Evolutionary conservation across 2,797 vertebrate genomes (phyloP), one percentile per base, ranked within the genome.

Genomic region (Cottoperca gobio): DNA sequence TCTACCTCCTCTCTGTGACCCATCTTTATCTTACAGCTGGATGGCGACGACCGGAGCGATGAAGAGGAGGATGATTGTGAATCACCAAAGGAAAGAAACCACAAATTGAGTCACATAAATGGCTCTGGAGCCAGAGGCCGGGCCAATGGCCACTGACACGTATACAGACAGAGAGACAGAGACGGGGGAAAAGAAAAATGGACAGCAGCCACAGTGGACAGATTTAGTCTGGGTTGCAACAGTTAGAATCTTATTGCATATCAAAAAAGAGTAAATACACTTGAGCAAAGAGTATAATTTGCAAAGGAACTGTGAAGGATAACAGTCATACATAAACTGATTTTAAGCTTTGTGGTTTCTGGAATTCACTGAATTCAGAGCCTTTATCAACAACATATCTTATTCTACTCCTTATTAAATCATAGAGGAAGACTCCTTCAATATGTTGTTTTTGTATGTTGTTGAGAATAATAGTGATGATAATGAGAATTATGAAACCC

Each of bases 21-120:
- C 52, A 46, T 66, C 43, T 62, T 49, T 24, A 40, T 69, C 17
- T 37, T 73, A 71, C 79, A 95, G 93, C 67, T 95, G 80, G 93
- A 94, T 55, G 92, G 93, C 0, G 93, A 94, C 43, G 93, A 94
- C 70, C 83, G 94, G 66, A 95, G 94, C 6, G 93, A 95, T 43
- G 91, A 94, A 78, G 94, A 95, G 28, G 93, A 92, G 62, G 86
- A 92, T 3, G 93, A 94, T 63, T 92, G 83, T 48, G 92, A 93
- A 39, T 33, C 72, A 5, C 43, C 37, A 0, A 86, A 75, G 68
- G 91, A 94, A 54, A 84, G 46, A 82, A 87, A 87, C 5, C 70
- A 85, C 63, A 90, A 83, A 78, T 1, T 31, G 39, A 87, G 40
- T 66, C 85, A 91, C 67, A 82, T 69, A 24, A 92, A 91, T 45